Conservation (phyloP, 2,113 vertebrate species). For the Gallinago paraguaiae region DNA sequence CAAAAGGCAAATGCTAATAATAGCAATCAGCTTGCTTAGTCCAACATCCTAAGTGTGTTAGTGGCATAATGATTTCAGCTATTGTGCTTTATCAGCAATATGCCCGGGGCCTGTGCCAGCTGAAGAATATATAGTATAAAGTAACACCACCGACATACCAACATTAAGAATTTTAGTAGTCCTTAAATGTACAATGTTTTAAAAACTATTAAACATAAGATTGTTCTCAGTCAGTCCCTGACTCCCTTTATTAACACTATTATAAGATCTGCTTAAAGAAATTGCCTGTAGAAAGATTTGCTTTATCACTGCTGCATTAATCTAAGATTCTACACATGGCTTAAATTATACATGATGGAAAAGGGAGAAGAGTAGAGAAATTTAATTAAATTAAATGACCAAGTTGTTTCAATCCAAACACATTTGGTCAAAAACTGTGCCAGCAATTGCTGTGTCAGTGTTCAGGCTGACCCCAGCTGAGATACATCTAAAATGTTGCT, state of each 20-base stretch:
- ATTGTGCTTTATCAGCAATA: constrained; percentile 12
- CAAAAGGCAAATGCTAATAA: constrained; percentile 7
- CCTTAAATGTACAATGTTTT: neutral
- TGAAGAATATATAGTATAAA: neutral
- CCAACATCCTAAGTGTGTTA: neutral
- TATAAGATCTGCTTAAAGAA: constrained; percentile 7
- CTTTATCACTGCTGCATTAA: constrained; percentile 18
- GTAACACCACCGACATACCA: neutral
- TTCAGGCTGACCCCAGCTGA: neutral
- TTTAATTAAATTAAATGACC: constrained; percentile 49
- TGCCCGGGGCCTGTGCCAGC: neutral
- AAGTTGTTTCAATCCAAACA: constrained; percentile 24
- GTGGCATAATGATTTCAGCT: neutral
- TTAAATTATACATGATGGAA: constrained; percentile 4
- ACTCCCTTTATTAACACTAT: neutral
- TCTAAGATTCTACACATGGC: neutral
- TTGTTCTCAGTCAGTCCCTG: neutral
- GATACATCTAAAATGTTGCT: neutral
- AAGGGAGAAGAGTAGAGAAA: neutral
- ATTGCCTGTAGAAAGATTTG: constrained; percentile 8
- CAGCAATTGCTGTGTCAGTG: neutral
- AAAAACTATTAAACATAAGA: neutral
- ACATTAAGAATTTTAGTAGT: neutral
- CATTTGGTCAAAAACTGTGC: neutral
- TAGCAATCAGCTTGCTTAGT: constrained; percentile 4